A percentile compares a stretch with the other conserved stretches of the same genome.
phyloP scores from a whole-genome alignment of 2,888 invertebrate genomes.

The Diabrotica balteata region DNA sequence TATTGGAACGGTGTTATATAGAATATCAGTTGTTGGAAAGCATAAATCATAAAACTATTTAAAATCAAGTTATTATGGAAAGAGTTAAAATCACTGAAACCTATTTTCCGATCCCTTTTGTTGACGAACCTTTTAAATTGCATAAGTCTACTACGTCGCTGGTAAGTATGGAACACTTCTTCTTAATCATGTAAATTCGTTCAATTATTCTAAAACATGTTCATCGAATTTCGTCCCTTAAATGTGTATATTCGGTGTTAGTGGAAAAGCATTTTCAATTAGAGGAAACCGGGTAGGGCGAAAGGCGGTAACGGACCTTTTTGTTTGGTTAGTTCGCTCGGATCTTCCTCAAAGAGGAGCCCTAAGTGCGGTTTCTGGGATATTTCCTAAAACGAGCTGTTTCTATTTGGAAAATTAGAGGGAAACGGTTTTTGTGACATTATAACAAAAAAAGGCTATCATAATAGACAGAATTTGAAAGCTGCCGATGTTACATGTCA shows the following conservation, averaged over 20 bases:
- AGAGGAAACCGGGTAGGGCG: conserved; percentile 12
- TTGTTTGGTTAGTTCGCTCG: conserved; percentile 10
- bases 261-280: conserved; percentile 22
- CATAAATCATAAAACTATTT: no score
- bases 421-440: neutral
- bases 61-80: no score
- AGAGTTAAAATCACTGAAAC: no score
- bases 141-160: no score
- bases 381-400: neutral
- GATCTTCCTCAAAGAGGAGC: conserved; percentile 6
- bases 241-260: conserved; percentile 23
- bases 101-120: no score
- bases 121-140: no score
- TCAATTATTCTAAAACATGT: conserved; percentile 1
- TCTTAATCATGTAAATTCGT: neutral
- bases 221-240: conserved; percentile 11
- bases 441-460: neutral
- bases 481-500: no score
- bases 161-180: no score
- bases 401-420: neutral
- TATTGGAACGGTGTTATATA: no score
- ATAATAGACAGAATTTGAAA: no score
- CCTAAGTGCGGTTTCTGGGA: conserved; percentile 9
- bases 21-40: no score
- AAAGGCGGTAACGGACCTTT: conserved; percentile 11